Conservation (phyloP, 2,797 vertebrate genomes). For the Pipistrellus pipistrellus region DNA sequence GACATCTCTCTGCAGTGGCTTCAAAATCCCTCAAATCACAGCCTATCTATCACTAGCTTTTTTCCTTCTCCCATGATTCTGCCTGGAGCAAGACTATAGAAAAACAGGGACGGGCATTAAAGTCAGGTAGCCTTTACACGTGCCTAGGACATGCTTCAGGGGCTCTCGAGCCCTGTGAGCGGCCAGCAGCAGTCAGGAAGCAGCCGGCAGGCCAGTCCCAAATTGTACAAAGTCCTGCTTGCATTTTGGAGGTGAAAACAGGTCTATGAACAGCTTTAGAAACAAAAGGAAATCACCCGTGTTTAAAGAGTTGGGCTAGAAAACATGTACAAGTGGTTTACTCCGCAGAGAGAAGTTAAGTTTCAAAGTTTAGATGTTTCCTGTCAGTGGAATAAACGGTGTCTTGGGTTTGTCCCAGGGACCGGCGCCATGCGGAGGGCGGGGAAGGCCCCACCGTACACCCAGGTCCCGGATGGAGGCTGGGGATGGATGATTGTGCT, state of each 20-base stretch:
- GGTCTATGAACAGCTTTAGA: neutral
- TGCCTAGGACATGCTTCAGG: neutral
- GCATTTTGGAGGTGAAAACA: neutral
- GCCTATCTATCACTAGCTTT: neutral
- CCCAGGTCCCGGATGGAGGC: conserved; percentile 89
- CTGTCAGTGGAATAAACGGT: neutral
- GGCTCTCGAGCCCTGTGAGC: neutral
- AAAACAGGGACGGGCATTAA: neutral
- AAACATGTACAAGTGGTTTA: neutral
- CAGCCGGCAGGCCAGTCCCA: neutral
- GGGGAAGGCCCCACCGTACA: conserved; percentile 81
- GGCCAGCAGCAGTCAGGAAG: neutral
- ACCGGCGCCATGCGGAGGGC: neutral
- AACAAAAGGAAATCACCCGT: neutral
- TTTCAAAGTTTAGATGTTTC: conserved; percentile 26
- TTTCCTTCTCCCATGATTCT: neutral
- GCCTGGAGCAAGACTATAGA: neutral
- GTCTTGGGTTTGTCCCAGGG: conserved; percentile 35
- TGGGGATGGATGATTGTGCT: conserved; percentile 96
- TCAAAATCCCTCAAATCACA: neutral
- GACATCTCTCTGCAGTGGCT: neutral
- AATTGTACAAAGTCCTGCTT: neutral
- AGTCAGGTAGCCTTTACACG: neutral
- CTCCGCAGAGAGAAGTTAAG: neutral
- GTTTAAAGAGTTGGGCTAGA: neutral